phyloP scores from a whole-genome alignment of 2,888 invertebrate species.

The Sepiola atlantica region DNA sequence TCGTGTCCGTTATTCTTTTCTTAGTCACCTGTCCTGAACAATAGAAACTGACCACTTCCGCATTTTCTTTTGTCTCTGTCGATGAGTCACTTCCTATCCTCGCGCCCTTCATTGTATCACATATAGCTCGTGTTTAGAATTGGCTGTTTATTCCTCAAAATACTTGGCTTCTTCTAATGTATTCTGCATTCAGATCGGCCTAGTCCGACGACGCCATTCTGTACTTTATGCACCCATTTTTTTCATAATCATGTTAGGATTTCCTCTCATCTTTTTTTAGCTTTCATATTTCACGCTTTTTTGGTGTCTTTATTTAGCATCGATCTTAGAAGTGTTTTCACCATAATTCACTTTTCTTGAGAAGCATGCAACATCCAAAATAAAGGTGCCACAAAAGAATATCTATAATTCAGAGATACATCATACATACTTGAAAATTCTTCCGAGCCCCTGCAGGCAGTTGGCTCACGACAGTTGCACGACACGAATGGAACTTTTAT shows the following conservation, averaged over 20 bases:
- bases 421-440: not conserved
- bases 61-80: no score
- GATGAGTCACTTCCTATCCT: no score
- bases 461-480: no score
- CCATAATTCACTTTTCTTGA: not conserved
- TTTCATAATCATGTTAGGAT: not conserved
- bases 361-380: not conserved
- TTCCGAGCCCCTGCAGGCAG: no score
- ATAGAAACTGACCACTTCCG: no score
- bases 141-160: no score
- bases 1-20: no score
- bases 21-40: no score
- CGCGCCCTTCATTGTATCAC: no score
- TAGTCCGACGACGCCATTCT: not conserved
- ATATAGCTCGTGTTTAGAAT: no score
- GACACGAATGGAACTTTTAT: no score
- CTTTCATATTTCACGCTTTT: not conserved
- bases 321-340: not conserved
- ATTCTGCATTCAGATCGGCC: not conserved
- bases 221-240: not conserved
- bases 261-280: not conserved
- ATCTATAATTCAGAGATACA: not conserved
- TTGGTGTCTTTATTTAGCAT: not conserved
- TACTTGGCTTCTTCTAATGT: no score
- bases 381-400: not conserved